phyloP scores from a whole-genome alignment of 64 coral and sea anemone genomes.

The Exaiptasia diaphana region DNA sequence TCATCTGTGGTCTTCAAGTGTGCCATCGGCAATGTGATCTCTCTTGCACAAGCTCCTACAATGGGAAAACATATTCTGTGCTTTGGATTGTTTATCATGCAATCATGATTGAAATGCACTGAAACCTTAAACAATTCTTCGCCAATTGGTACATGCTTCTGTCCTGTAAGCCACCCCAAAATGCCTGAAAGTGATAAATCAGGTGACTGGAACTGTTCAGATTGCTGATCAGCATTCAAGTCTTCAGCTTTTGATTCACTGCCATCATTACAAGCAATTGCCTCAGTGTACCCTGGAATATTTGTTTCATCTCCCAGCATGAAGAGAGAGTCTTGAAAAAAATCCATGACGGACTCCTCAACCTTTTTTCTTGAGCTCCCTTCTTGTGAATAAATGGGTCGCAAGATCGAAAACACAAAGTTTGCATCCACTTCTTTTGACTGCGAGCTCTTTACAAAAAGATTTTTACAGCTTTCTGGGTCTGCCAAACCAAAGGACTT shows the following conservation, averaged over 20 bases:
- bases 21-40: constrained; percentile 37
- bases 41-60: constrained; percentile 49
- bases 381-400: constrained; percentile 48
- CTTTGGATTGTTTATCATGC: not conserved
- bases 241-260: not conserved
- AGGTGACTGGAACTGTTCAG: constrained; percentile 29
- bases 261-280: constrained; percentile 21
- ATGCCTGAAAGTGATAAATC: constrained; percentile 42
- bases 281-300: constrained; percentile 42
- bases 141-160: constrained; percentile 50
- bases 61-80: constrained; percentile 44
- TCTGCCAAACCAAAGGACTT: constrained; percentile 38
- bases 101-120: constrained; percentile 38
- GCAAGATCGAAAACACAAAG: constrained; percentile 52
- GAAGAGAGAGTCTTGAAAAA: constrained; percentile 65
- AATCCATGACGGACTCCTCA: constrained; percentile 67
- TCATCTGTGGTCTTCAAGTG: constrained; percentile 25
- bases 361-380: constrained; percentile 36
- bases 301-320: constrained; percentile 50
- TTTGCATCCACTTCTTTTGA: constrained; percentile 64
- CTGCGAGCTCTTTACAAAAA: constrained; percentile 23
- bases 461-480: constrained; percentile 12
- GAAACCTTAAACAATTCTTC: not conserved
- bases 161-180: constrained; percentile 53
- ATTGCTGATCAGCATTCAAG: not conserved